phyloP scores from a whole-genome alignment of 2,888 invertebrate genomes.

The Octodonta nipae region DNA sequence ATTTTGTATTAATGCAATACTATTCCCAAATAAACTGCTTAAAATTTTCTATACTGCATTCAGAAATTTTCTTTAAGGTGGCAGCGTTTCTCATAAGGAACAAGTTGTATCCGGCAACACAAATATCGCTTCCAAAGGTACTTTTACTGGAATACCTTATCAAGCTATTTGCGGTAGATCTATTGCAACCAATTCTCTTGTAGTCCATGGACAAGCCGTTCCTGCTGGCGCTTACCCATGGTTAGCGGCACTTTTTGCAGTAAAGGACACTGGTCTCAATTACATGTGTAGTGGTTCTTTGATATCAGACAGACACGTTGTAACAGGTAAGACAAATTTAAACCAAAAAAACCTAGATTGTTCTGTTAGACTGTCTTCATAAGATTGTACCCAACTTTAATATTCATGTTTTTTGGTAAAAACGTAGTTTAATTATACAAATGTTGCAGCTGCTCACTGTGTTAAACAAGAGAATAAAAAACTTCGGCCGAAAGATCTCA shows the following conservation, averaged over 20 bases:
- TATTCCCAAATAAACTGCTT: no score
- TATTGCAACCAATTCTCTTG: conserved; percentile 24
- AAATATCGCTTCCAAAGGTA: not conserved
- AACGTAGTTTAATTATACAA: not conserved
- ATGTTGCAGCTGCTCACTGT: conserved; percentile 29
- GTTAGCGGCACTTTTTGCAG: conserved; percentile 31
- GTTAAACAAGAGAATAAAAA: conserved; percentile 17
- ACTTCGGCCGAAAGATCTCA: conserved; percentile 19
- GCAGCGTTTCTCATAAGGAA: no score
- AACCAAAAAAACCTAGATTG: not conserved
- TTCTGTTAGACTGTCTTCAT: not conserved
- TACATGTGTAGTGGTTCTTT: conserved; percentile 28
- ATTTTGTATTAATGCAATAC: no score
- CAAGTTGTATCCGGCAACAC: no score
- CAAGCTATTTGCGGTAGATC: conserved; percentile 25
- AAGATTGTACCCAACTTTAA: not conserved
- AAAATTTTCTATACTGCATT: no score
- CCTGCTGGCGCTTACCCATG: conserved; percentile 31
- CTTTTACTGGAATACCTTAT: not conserved
- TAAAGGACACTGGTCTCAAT: conserved; percentile 20
- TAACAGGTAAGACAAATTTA: conserved; percentile 24
- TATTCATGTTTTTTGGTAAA: not conserved
- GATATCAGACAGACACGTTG: conserved; percentile 27
- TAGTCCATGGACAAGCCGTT: conserved; percentile 26
- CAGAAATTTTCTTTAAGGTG: no score